These are phyloP conservation scores for Hydrotaea diabolus DNA, from an alignment of 2,888 invertebrate genomes.

Conservation along the genomic window DNA sequence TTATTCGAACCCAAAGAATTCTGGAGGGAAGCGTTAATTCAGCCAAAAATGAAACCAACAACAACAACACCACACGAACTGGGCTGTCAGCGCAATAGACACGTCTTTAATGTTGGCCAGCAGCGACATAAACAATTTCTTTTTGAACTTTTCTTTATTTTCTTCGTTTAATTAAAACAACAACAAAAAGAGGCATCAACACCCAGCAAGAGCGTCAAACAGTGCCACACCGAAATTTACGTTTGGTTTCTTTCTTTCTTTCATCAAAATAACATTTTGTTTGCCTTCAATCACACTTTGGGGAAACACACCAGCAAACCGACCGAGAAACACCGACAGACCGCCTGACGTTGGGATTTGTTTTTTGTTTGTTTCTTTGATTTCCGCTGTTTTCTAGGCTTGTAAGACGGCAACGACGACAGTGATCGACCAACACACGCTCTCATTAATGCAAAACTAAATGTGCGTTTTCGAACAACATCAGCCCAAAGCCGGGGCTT, in stretches of 20 bases:
- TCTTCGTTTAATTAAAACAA: background rate
- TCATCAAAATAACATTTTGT: constrained; percentile 51
- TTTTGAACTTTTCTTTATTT: constrained; percentile 37
- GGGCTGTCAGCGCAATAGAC: constrained; percentile 52
- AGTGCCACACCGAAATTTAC: constrained; percentile 1
- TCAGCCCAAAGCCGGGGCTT: constrained; percentile 58
- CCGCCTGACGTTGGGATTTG: constrained; percentile 15
- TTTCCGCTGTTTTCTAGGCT: background rate
- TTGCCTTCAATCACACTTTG: constrained; percentile 23
- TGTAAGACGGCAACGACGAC: background rate
- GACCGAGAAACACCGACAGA: constrained; percentile 14
- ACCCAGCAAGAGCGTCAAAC: background rate
- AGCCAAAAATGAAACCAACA: constrained; percentile 19
- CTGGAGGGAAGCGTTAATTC: constrained; percentile 1
- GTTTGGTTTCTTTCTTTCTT: constrained; percentile 4
- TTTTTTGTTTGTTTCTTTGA: constrained; percentile 14
- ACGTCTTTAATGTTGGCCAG: constrained; percentile 53
- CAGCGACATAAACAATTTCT: constrained; percentile 44
- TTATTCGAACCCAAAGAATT: constrained; percentile 30
- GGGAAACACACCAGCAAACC: background rate
- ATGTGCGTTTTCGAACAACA: constrained; percentile 68
- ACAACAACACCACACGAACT: constrained; percentile 28
- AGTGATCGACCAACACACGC: constrained; percentile 72
- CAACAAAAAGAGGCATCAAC: constrained; percentile 7
- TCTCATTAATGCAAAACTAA: constrained; percentile 80